Base-by-base conservation (phyloP, 2,797 vertebrate genomes). In the Dendrocincla fuliginosa region DNA sequence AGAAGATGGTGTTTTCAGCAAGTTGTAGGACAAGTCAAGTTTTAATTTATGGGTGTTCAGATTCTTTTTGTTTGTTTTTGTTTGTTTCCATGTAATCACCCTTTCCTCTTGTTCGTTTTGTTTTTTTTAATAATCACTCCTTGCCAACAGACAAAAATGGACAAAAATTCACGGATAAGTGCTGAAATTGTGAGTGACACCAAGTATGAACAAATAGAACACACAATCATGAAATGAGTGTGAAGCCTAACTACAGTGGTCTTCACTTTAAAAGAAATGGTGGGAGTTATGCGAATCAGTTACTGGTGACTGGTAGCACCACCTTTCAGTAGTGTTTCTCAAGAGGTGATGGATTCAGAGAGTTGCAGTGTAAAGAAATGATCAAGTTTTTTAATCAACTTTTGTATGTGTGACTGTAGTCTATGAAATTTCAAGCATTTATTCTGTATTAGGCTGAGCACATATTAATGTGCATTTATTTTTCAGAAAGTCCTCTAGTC, bases 401-500 rank as follows among this genome's bases (percentile, higher is more conserved):
- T 86, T 11, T 49, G 8, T 60, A 20, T 39, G 5, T 73, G 39
- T 52, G 44, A 55, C 41, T 67, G 6, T 23, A 80, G 42, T 57
- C 65, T 75, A 37, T 1, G 4, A 84, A 86, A 78, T 78, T 47
- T 74, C 76, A 68, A 49, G 11, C 11, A 24, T 90, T 88, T 91
- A 44, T 76, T 76, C n/a, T 79, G 3, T 57, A 49, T 75, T 86
- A 63, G 65, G 37, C 47, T 0, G 32, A 89, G 42, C 52, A 52
- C 59, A 41, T 75, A 41, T 7, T 84, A n/a, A 68, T 28, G 77
- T 78, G 55, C 57, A 13, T 63, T 93, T 90, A 39, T 81, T 96
- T 86, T 93, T 86, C 80, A 87, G 76, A 52, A 78, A 84, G 63
- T 64, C 27, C 39, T 95, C 74, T 93, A 60, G 35, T 86, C 85